These are phyloP conservation scores for Apotomis betuletana DNA, from an alignment of 2,888 invertebrate genomes.

Conservation along the genomic window DNA sequence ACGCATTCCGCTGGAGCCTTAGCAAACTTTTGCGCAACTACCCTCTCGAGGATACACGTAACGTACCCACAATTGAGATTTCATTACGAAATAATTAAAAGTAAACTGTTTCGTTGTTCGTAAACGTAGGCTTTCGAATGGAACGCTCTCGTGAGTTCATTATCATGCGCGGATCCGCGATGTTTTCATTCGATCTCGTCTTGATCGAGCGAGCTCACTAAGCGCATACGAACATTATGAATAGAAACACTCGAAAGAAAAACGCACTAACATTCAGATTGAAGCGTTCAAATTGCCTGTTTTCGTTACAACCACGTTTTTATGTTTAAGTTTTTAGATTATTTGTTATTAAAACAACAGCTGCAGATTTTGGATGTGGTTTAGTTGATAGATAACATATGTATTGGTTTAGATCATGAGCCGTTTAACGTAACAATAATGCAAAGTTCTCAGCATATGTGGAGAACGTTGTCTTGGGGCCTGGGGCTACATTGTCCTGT, in stretches of 20 bases:
- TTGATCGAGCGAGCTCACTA: slow-evolving; percentile 11
- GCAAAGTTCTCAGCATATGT: not conserved
- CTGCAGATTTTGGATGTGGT: not conserved
- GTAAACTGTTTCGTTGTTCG: slow-evolving; percentile 37
- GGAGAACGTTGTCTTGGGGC: not conserved
- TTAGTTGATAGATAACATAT: not conserved
- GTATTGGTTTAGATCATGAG: not conserved
- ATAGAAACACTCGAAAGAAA: not conserved
- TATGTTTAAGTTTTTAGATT: not conserved
- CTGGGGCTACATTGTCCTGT: not conserved
- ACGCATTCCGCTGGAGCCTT: slow-evolving; percentile 12
- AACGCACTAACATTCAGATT: not conserved
- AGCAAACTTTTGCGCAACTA: slow-evolving; percentile 30
- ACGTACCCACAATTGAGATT: slow-evolving; percentile 24
- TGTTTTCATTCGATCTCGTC: slow-evolving; percentile 38
- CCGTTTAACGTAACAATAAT: not conserved
- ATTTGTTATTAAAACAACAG: not conserved
- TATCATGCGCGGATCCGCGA: slow-evolving; percentile 36
- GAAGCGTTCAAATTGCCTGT: not conserved
- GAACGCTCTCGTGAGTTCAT: slow-evolving; percentile 39
- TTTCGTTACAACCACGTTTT: not conserved
- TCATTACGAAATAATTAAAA: slow-evolving; percentile 38
- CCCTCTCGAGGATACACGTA: slow-evolving; percentile 27
- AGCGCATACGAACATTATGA: slow-evolving; percentile 25
- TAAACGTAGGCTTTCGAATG: slow-evolving; percentile 36